Base-by-base conservation (phyloP, 2,113 vertebrate species). In the Rhynchomys soricoides region DNA sequence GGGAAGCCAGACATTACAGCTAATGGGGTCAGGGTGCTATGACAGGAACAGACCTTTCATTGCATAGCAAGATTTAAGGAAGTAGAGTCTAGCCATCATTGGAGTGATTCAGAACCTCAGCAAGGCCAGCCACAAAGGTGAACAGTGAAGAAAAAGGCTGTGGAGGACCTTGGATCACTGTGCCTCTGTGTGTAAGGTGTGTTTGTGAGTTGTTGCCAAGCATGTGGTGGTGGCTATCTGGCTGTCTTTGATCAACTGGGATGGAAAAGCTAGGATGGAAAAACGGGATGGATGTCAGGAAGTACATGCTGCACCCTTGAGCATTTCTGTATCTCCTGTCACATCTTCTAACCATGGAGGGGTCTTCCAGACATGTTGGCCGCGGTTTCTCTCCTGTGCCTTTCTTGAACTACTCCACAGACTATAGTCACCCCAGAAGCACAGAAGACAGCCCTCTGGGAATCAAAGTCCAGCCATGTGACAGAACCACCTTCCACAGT, bases 41-140 rank as follows among this genome's bases (percentile, higher is more conserved):
- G 37, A 0, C 8, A 48, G 59, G 57, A 79, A n/a, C 11, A 29
- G 19, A 66, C 1, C 31, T 68, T 50, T 66, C 9, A 21, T 1
- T 1, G 70, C 24, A 19, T 16, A 21, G 34, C 3, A 17, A 62
- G 34, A 57, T 21, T 45, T 12, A 34, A 24, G 34, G 40, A 22
- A 40, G 26, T n/a, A 0, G 22, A 7, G 2, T 48, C 24, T 40
- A 78, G 37, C 29, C 0, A 2, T 34, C 7, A 68, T 11, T 40
- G 16, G 22, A 57, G 17, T 5, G 68, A 64, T 52, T 55, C 24
- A 64, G 73, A 75, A 79, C n/a, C 21, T n/a, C n/a, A 26, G 19
- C 2, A 1, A 0, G 5, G 37, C 4, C 13, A 7, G 48, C 11
- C 3, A 5, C 24, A 10, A 2, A 64, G 22, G n/a, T 13, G 21